These are phyloP conservation scores for Xenus cinereus DNA, from an alignment of 2,113 vertebrate genomes.

Conservation along the genomic window DNA sequence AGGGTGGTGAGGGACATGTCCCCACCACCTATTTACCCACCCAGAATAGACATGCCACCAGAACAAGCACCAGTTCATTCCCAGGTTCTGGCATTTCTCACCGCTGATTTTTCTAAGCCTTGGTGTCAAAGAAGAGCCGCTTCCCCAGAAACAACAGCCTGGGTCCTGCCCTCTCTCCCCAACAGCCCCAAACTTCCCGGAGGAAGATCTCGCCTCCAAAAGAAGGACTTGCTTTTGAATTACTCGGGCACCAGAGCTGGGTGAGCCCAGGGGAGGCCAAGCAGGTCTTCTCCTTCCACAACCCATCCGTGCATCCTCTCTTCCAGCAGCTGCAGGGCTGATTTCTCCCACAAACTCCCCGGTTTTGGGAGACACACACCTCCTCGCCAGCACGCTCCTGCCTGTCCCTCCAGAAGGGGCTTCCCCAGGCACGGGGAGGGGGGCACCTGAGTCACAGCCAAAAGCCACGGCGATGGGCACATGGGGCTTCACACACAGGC, in stretches of 20 bases:
- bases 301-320: neutral
- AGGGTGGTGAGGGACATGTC: neutral
- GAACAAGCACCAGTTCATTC: slow-evolving; percentile 16
- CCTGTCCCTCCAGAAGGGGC: neutral
- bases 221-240: neutral
- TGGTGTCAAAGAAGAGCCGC: neutral
- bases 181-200: neutral
- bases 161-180: neutral
- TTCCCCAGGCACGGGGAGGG: neutral
- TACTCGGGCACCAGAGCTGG: fast-evolving
- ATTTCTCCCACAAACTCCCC: neutral
- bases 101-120: neutral
- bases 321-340: neutral
- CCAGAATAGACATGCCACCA: neutral
- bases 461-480: fast-evolving
- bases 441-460: neutral
- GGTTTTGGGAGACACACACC: fast-evolving
- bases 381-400: fast-evolving
- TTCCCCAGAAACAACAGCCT: neutral
- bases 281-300: neutral
- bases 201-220: neutral
- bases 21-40: neutral
- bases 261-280: neutral
- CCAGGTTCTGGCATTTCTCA: neutral
- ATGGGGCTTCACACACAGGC: neutral